These are phyloP conservation scores for Dendropsophus ebraccatus DNA, from an alignment of 2,113 vertebrate genomes.

Conservation along the genomic window DNA sequence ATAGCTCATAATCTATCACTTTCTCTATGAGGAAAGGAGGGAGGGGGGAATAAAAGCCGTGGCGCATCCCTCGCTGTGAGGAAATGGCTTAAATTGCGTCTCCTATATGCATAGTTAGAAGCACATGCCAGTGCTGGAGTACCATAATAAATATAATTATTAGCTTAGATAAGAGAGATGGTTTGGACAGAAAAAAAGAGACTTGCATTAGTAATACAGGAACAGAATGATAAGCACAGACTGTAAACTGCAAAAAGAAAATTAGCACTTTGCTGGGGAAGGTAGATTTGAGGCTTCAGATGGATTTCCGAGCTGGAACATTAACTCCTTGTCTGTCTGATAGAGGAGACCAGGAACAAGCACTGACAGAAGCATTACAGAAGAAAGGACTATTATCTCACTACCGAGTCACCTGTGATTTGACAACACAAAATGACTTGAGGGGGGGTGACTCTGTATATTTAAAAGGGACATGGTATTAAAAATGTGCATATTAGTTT, in stretches of 20 bases:
- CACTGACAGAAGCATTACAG: not conserved
- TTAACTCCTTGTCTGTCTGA: slow-evolving; percentile 46
- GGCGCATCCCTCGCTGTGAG: slow-evolving; percentile 54
- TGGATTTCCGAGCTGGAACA: not conserved
- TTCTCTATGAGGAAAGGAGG: slow-evolving; percentile 57
- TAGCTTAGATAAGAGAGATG: slow-evolving; percentile 52
- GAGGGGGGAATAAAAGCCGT: not conserved
- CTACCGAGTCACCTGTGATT: not conserved
- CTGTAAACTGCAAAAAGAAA: slow-evolving; percentile 47
- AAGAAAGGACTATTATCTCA: not conserved
- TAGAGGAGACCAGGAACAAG: not conserved
- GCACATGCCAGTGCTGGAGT: slow-evolving; percentile 22
- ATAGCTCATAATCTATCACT: slow-evolving; percentile 60
- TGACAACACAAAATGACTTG: no score
- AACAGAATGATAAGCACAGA: slow-evolving; percentile 46
- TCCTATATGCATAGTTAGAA: slow-evolving; percentile 44
- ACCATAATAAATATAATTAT: slow-evolving; percentile 59
- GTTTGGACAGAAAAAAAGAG: slow-evolving; percentile 38
- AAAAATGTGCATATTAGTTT: not conserved
- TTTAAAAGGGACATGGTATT: not conserved
- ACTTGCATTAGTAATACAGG: slow-evolving; percentile 51
- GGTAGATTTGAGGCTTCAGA: slow-evolving; percentile 31
- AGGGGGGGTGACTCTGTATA: no score
- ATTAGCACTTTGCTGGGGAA: slow-evolving; percentile 44
- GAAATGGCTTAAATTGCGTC: slow-evolving; percentile 47